Percentiles rank a stretch among this genome's conserved stretches.
phyloP scores from a whole-genome alignment of 1,140 invertebrate genomes.

The Pteromalus puparum region DNA sequence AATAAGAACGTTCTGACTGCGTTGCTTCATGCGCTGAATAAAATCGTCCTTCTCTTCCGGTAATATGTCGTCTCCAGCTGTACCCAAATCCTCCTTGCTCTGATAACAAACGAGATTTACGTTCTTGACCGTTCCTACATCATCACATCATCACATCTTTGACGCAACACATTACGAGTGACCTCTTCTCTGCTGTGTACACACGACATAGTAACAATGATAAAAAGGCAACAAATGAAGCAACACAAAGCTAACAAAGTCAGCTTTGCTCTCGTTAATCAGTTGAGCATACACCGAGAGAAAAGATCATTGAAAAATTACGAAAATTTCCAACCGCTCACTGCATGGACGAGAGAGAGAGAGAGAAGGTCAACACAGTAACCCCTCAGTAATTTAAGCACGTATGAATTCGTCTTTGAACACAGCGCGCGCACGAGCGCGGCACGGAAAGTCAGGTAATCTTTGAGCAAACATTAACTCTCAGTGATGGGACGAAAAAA shows the following conservation, averaged over 20 bases:
- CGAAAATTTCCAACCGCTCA: not conserved
- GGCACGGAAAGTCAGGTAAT: constrained; percentile 21
- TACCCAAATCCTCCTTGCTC: constrained; percentile 60
- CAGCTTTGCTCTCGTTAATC: constrained; percentile 34
- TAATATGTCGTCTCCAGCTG: constrained; percentile 59
- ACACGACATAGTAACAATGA: constrained; percentile 38
- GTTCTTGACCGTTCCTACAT: constrained; percentile 53
- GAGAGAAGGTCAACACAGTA: not conserved
- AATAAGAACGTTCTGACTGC: constrained; percentile 70
- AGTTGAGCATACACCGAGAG: constrained; percentile 49
- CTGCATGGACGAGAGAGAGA: not conserved
- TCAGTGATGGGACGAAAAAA: constrained; percentile 15
- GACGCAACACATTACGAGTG: constrained; percentile 40
- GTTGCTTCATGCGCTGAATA: constrained; percentile 72
- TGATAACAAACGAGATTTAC: constrained; percentile 70
- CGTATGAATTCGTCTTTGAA: not conserved
- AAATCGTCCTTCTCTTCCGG: constrained; percentile 68
- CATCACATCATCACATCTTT: constrained; percentile 51
- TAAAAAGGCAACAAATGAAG: constrained; percentile 28
- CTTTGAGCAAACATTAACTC: constrained; percentile 38
- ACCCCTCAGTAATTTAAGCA: not conserved
- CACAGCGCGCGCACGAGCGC: not conserved
- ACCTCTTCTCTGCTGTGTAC: constrained; percentile 55
- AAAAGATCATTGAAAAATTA: constrained; percentile 47
- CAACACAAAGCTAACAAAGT: constrained; percentile 60